Base-by-base conservation (phyloP, 2,888 invertebrate genomes). In the Cataglyphis altisquamis region DNA sequence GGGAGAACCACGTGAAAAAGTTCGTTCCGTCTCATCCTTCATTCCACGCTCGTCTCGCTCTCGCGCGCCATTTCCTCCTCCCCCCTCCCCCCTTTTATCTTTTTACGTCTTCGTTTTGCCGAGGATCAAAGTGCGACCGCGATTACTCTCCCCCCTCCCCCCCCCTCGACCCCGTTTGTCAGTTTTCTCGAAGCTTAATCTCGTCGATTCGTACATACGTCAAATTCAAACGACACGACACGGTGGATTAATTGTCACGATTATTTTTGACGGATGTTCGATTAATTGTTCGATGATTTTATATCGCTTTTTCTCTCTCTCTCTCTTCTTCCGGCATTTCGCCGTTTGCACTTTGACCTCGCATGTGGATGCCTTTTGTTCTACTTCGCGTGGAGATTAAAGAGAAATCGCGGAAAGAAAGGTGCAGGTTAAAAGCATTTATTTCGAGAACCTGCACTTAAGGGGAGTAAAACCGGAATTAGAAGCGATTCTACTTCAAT, bases 1-100 rank as follows among this genome's bases (percentile, higher is more conserved):
- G 39, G 66, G 70, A 62, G 88, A 83, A 89, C 83, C 86, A 81
- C 78, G 82, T 83, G 88, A 88, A 88, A 90, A 90, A 90, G 86
- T 88, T 90, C 81, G 66, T 57, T 75, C 75, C 73, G 60, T 75
- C 83, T 83, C 82, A 87, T 88, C 87, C 86, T 87, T 90, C 86
- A 83, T 84, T 89, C 52, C 81, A 48, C 68, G 64, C 74, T 85
- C 62, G 52, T 82, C 57, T 45, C 52, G 25, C 21, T 66, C 52
- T 25, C 55, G n/a, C 57, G 18, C 41, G 15, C 63, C 64, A 66
- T 73, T 78, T 29, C 52, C 21, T 10, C n/a, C 10, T 77, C 25
- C 29, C 18, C 18, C 10, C 15, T 15, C 1, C 4, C 18, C 10
- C 32, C 66, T 62, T 78, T 83, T 74, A 82, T 4, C 41, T 18